Conservation (phyloP, 2,888 invertebrate genomes). For the Tiliacea citrago region DNA sequence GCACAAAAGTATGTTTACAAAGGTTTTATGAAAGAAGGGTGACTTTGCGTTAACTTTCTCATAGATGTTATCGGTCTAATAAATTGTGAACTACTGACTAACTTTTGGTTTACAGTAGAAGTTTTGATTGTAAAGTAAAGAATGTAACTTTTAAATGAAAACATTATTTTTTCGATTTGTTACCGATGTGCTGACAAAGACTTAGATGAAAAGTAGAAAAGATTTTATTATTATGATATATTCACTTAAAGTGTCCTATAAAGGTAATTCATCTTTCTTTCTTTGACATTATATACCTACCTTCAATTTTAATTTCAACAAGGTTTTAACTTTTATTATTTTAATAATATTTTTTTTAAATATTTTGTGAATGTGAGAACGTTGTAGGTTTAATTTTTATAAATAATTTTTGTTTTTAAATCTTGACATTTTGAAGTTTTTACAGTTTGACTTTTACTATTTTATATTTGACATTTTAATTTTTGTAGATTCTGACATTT, state of each 20-base stretch:
- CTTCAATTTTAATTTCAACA: no score
- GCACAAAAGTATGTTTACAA: constrained; percentile 22
- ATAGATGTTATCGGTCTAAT: constrained; percentile 36
- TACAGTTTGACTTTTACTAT: no score
- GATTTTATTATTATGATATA: background rate
- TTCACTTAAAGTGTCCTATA: background rate
- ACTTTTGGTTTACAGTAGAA: constrained; percentile 40
- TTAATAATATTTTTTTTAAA: no score
- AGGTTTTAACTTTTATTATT: no score
- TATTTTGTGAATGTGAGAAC: no score
- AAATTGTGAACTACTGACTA: constrained; percentile 25
- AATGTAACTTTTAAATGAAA: constrained; percentile 2
- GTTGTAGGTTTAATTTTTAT: no score
- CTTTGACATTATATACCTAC: no score
- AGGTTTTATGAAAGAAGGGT: constrained; percentile 17
- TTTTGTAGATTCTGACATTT: no score
- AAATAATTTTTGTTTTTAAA: no score
- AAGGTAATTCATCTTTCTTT: no score
- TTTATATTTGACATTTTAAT: no score
- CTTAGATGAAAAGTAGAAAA: background rate
- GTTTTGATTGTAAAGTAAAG: constrained; percentile 30
- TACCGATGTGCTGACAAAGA: background rate
- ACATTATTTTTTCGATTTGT: background rate
- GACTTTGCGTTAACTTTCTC: constrained; percentile 13
- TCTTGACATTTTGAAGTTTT: no score